Base-by-base conservation (phyloP, 2,797 vertebrate species). In the Dendrocincla fuliginosa region DNA sequence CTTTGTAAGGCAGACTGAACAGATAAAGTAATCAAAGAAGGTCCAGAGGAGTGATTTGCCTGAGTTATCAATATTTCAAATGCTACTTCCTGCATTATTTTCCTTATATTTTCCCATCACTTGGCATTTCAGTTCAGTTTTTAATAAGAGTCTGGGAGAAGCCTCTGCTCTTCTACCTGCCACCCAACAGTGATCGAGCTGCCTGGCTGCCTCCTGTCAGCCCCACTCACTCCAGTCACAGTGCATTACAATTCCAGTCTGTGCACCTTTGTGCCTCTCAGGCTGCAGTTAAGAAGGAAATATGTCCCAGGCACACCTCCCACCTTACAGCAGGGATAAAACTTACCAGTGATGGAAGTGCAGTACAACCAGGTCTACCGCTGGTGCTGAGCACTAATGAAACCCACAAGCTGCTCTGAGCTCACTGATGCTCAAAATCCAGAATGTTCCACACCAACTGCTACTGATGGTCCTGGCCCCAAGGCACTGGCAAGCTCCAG, bases 241-340 rank as follows among this genome's bases (percentile, higher is more conserved):
- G 60, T 15, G 13, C 84, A 42, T 85, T 77, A 64, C 24, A 30
- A 28, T 93, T 94, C 93, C 94, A 91, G 83, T 82, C 81, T 5
- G 32, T 35, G 82, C 13, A 39, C 78, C 91, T 97, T 69, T 83
- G 70, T 93, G 94, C 78, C 78, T 86, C 84, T 70, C 86, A 49
- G 65, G 44, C 85, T 30, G 24, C 64, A 93, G 89, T 93, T 76
- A 92, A 88, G 91, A 96, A 96, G 83, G 87, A 97, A 97, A 96
- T 75, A 92, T 5, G 33, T 84, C 76, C 73, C 64, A 6, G 23
- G 65, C 71, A 32, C 44, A 55, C 25, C 24, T 53, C 83, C 39
- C 30, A 9, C 5, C 3, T 65, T 91, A 71, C 37, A 28, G 68
- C 75, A 86, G 23, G 55, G 87, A 47, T 35, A 84, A 39, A 83